Percentiles rank a stretch among this genome's conserved stretches.
Conservation (phyloP, 2,888 invertebrate species). For the Stenichneumon culpator region DNA sequence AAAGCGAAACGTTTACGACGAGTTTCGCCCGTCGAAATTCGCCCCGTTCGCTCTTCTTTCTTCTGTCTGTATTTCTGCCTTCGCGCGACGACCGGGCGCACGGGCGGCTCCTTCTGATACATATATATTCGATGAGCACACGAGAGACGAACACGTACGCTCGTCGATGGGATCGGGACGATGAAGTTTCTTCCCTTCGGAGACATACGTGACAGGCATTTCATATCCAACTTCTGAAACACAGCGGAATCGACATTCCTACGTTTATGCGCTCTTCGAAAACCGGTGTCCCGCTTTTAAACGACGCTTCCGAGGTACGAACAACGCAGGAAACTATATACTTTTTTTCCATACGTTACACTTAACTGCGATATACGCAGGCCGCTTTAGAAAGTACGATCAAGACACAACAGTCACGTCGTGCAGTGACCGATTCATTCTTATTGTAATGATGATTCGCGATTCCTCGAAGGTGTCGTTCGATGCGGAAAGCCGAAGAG, state of each 20-base stretch:
- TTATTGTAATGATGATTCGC: slow-evolving; percentile 12
- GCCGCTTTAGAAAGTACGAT: slow-evolving; percentile 5
- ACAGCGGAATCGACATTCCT: slow-evolving; percentile 59
- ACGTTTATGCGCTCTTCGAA: slow-evolving; percentile 38
- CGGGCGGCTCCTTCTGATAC: slow-evolving; percentile 15
- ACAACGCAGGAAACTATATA: slow-evolving; percentile 39
- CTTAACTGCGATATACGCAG: not conserved
- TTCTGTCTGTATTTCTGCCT: not conserved
- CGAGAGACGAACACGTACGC: slow-evolving; percentile 25
- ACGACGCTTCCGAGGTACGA: slow-evolving; percentile 31
- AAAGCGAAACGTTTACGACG: slow-evolving; percentile 74
- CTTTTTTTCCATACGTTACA: slow-evolving; percentile 7
- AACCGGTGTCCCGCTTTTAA: slow-evolving; percentile 40
- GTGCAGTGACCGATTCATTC: slow-evolving; percentile 26
- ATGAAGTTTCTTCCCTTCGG: slow-evolving; percentile 44
- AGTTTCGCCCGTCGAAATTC: slow-evolving; percentile 67
- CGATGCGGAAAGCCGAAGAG: slow-evolving; percentile 7
- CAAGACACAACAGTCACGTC: slow-evolving; percentile 8
- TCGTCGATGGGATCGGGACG: slow-evolving; percentile 49
- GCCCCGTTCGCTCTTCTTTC: not conserved
- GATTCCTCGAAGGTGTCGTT: slow-evolving; percentile 45
- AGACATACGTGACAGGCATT: slow-evolving; percentile 61
- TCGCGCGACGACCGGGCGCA: slow-evolving; percentile 1
- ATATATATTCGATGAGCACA: slow-evolving; percentile 42
- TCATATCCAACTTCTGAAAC: slow-evolving; percentile 37